Conservation (phyloP, 2,113 vertebrate genomes). For the Glaucomys volans region DNA sequence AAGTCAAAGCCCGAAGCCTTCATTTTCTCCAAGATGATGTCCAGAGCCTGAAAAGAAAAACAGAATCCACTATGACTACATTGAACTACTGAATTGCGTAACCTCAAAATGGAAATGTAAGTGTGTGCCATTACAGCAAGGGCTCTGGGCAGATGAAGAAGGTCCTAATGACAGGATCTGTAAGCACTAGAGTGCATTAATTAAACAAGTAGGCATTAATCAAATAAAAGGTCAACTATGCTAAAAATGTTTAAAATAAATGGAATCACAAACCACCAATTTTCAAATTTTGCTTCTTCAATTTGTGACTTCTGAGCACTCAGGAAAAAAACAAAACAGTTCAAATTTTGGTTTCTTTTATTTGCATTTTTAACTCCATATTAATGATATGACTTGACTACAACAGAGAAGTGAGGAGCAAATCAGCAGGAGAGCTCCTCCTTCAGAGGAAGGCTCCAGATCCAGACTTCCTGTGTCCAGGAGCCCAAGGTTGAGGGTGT, state of each 20-base stretch:
- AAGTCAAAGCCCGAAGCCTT: slow-evolving; percentile 91
- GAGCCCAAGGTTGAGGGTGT: background rate
- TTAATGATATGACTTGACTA: background rate
- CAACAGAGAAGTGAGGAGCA: background rate
- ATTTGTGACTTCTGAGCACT: background rate
- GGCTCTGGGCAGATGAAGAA: slow-evolving; percentile 63
- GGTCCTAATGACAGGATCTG: slow-evolving; percentile 46
- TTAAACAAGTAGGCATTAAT: slow-evolving; percentile 54
- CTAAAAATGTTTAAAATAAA: slow-evolving; percentile 33
- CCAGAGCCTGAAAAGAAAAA: slow-evolving; percentile 91
- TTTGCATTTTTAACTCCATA: background rate
- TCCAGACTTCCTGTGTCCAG: background rate
- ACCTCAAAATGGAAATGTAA: slow-evolving; percentile 49
- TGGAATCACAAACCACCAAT: slow-evolving; percentile 20
- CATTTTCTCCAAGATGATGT: slow-evolving; percentile 94
- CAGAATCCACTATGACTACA: slow-evolving; percentile 57
- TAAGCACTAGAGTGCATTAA: slow-evolving; percentile 61
- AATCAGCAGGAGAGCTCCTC: background rate
- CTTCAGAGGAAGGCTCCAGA: background rate
- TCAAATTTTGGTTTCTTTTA: background rate
- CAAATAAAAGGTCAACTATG: slow-evolving; percentile 53
- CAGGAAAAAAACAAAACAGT: background rate
- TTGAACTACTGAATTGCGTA: slow-evolving; percentile 58
- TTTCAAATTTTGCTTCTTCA: slow-evolving; percentile 15
- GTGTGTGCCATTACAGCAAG: slow-evolving; percentile 23